Evolutionary conservation across 2,888 invertebrate genomes (phyloP).

Genomic region (Kryphioiulus occultus): DNA sequence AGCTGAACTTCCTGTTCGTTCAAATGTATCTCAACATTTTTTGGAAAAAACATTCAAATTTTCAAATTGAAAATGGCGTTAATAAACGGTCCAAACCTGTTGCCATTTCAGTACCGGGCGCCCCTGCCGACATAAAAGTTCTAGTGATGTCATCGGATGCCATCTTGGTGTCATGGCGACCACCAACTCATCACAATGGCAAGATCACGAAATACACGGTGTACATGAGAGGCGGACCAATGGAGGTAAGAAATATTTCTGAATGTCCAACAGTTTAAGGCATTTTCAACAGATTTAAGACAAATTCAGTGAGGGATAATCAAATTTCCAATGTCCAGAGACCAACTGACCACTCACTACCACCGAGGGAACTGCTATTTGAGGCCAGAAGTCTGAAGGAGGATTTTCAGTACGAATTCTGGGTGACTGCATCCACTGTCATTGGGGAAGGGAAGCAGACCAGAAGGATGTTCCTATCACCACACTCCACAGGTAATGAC

Average conservation of each 20-base stretch:
- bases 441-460: slow-evolving; percentile 85
- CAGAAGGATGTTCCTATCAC: slow-evolving; percentile 76
- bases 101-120: slow-evolving; percentile 76
- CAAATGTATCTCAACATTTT: neutral
- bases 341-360: slow-evolving; percentile 47
- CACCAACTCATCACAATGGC: slow-evolving; percentile 91
- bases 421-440: slow-evolving; percentile 80
- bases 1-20: slow-evolving; percentile 51
- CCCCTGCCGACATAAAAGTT: slow-evolving; percentile 91
- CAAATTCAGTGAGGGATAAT: neutral
- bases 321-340: neutral
- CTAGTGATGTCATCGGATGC: slow-evolving; percentile 90
- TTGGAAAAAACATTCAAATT: neutral
- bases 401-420: slow-evolving; percentile 65
- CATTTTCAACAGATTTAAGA: no score
- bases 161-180: slow-evolving; percentile 92
- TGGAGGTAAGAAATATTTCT: slow-evolving; percentile 2
- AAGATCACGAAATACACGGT: slow-evolving; percentile 92
- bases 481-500: slow-evolving; percentile 69
- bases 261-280: no score
- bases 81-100: no score
- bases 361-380: slow-evolving; percentile 50
- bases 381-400: slow-evolving; percentile 53
- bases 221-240: slow-evolving; percentile 69
- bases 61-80: no score